Conservation (phyloP, 2,113 vertebrate species). For the Rhombomys opimus region DNA sequence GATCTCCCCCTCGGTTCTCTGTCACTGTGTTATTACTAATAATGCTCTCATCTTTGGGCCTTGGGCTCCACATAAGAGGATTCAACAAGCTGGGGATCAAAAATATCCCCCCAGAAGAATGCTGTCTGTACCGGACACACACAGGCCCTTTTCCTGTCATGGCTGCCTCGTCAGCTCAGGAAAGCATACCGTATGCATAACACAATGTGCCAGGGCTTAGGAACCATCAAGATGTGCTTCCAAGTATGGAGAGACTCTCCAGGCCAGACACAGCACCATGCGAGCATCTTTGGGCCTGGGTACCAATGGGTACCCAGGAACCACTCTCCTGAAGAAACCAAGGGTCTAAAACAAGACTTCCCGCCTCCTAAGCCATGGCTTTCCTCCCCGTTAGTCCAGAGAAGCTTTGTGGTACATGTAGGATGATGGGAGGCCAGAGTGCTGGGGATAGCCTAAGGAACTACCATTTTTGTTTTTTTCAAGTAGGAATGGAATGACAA, state of each 20-base stretch:
- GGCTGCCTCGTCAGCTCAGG: background rate
- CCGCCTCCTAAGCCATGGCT: background rate
- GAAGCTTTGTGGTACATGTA: background rate
- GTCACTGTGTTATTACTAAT: background rate
- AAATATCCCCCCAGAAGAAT: background rate
- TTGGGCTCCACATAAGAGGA: background rate
- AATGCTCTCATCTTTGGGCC: background rate
- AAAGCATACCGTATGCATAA: too few species aligned
- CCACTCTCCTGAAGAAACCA: background rate
- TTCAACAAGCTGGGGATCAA: background rate
- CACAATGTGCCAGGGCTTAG: too few species aligned
- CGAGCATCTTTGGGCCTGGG: background rate
- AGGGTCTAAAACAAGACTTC: background rate
- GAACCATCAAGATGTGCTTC: background rate
- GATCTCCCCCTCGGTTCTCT: background rate
- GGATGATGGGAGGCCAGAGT: background rate
- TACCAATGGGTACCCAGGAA: background rate
- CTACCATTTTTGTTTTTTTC: too few species aligned
- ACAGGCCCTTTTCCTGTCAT: too few species aligned
- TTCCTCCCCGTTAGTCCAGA: background rate
- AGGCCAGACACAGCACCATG: background rate
- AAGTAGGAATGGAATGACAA: background rate
- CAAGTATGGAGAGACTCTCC: background rate
- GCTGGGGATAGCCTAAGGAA: background rate
- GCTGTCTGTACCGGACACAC: too few species aligned